These are phyloP conservation scores for Melanocharis versteri DNA, from an alignment of 2,113 vertebrate genomes.

Conservation along the genomic window DNA sequence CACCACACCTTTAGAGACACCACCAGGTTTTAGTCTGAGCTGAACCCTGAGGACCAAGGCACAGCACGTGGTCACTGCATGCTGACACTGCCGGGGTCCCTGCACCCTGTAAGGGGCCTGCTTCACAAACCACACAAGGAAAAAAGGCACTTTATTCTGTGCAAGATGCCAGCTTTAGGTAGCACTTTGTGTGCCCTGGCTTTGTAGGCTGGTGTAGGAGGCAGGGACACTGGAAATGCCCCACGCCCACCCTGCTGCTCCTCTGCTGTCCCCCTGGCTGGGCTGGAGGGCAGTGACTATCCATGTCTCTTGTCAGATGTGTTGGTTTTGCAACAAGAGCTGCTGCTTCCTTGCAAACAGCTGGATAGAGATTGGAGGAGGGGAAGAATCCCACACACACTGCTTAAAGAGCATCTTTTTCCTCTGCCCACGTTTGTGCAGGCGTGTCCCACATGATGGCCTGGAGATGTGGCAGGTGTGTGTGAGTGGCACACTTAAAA, in stretches of 20 bases:
- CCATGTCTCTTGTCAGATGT: accelerated
- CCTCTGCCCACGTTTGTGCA: accelerated
- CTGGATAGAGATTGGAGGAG: not conserved
- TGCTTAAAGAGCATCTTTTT: not conserved
- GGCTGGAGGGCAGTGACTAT: not conserved
- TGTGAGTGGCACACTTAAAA: not conserved
- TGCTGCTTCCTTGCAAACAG: not conserved
- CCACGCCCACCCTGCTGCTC: not conserved
- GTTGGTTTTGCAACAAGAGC: not conserved
- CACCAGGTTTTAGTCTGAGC: not conserved
- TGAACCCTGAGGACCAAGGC: not conserved
- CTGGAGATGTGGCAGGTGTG: not conserved
- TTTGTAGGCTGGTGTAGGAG: not conserved
- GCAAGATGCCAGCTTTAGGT: not conserved
- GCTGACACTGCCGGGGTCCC: not conserved
- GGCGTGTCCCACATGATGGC: not conserved
- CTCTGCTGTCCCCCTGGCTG: accelerated
- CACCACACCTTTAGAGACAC: not conserved
- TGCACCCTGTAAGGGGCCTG: not conserved
- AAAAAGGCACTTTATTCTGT: not conserved
- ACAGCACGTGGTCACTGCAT: not conserved
- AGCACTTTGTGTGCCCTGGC: not conserved
- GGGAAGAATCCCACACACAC: accelerated
- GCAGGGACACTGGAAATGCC: not conserved
- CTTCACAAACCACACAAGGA: not conserved